phyloP scores from a whole-genome alignment of 2,888 invertebrate species.

The Amphipoea oculea region DNA sequence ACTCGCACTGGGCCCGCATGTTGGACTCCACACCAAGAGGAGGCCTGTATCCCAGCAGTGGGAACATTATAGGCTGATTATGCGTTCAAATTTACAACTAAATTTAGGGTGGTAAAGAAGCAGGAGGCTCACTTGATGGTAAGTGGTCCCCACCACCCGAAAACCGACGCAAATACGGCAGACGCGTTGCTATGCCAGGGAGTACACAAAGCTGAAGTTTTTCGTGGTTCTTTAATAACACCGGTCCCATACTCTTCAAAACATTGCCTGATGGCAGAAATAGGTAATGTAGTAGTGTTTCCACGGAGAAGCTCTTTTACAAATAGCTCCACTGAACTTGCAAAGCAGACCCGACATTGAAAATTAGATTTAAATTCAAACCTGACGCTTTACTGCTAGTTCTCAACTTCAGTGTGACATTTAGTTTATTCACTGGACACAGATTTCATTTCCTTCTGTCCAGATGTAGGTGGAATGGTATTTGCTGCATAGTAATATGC shows the following conservation, averaged over 20 bases:
- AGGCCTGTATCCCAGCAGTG: neutral
- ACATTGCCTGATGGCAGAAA: neutral
- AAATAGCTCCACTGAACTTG: neutral
- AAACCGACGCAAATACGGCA: neutral
- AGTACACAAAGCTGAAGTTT: neutral
- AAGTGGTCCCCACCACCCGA: neutral
- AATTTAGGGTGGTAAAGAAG: neutral
- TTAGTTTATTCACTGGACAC: slow-evolving; percentile 23
- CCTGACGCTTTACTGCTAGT: slow-evolving; percentile 15
- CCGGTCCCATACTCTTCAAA: neutral
- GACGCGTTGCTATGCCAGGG: neutral
- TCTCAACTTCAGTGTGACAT: slow-evolving; percentile 27
- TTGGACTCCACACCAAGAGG: neutral
- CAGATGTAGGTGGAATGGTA: slow-evolving; percentile 22
- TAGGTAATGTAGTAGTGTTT: neutral
- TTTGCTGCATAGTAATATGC: neutral
- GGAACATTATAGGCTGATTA: neutral
- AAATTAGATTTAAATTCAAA: slow-evolving; percentile 37
- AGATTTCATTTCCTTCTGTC: slow-evolving; percentile 58
- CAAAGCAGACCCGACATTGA: slow-evolving; percentile 7
- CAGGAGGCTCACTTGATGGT: neutral
- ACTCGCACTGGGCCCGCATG: neutral
- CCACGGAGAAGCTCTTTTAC: neutral
- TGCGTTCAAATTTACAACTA: neutral
- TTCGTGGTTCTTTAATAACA: too few relatives aligned